Base-by-base conservation (phyloP, 30 jellyfish, hydroid and myxozoan species). In the Clytia hemisphaerica region DNA sequence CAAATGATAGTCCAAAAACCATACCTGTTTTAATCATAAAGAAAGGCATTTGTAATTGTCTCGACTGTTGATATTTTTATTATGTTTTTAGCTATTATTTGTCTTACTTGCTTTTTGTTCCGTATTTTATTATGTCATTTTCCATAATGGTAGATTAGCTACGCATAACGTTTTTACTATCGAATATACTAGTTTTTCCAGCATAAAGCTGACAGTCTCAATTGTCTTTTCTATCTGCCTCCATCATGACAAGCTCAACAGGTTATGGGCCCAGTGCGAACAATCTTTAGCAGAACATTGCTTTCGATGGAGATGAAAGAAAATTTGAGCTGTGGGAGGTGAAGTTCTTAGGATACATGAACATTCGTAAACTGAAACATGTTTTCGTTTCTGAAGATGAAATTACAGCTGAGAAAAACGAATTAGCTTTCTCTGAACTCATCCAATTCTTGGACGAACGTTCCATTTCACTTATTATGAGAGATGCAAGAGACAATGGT, bases 11-110 rank as follows among this genome's bases (percentile, higher is more conserved):
- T 45, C 27, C 15, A 45, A 9, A 38, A 37, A 2, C 15, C 61
- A 31, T 58, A 68, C 93, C 93, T 60, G 67, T 83, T 45, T 80
- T 80, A 16, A 78, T 74, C 36, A 78, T 75, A 53, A 67, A 59
- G 35, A 78, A 78, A 2, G 93, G 93, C 93, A 78, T 78, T 29
- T 67, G 83, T 33, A 67, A 78, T 47, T 71, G 93, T 2, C 93
- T n/a, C n/a, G n/a, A n/a, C n/a, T n/a, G n/a, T n/a, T n/a, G n/a
- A n/a, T n/a, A n/a, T n/a, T n/a, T n/a, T n/a, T n/a, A n/a, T n/a
- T n/a, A n/a, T n/a, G n/a, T n/a, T n/a, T n/a, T n/a, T n/a, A n/a
- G n/a, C n/a, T n/a, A n/a, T n/a, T n/a, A n/a, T n/a, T n/a, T n/a
- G n/a, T n/a, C n/a, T n/a, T n/a, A n/a, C n/a, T n/a, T n/a, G n/a